Conservation (phyloP, 2,888 invertebrate species). For the Cephonodes hylas region DNA sequence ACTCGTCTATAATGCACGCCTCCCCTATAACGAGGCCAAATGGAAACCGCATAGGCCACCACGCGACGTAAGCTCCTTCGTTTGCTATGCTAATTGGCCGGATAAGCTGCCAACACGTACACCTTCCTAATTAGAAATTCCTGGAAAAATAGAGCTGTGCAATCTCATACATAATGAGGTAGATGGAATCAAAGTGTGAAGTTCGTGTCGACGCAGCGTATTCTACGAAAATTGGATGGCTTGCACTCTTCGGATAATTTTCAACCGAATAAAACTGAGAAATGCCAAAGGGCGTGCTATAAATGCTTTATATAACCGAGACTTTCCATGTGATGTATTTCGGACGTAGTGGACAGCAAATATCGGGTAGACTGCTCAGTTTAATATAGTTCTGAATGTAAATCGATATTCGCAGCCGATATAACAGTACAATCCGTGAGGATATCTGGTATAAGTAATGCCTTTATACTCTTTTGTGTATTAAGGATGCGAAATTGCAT, state of each 20-base stretch:
- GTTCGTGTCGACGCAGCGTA: not conserved
- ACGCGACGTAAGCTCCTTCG: conserved; percentile 48
- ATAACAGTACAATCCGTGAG: not conserved
- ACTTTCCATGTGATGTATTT: not conserved
- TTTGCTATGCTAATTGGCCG: conserved; percentile 65
- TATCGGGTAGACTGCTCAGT: not conserved
- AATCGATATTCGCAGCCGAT: not conserved
- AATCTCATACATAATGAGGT: conserved; percentile 29
- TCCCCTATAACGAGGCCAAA: conserved; percentile 46
- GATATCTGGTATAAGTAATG: not conserved
- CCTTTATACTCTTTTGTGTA: too few species aligned
- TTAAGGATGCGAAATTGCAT: too few species aligned
- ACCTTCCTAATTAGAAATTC: conserved; percentile 49
- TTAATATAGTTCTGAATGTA: not conserved
- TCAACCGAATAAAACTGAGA: not conserved
- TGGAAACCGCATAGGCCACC: conserved; percentile 46
- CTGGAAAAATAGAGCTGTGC: conserved; percentile 34
- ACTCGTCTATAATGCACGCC: conserved; percentile 46
- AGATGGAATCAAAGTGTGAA: not conserved
- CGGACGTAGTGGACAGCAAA: not conserved
- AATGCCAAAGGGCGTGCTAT: not conserved
- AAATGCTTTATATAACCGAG: not conserved
- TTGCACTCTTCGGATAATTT: not conserved
- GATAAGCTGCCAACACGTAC: conserved; percentile 54
- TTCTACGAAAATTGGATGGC: not conserved